Evolutionary conservation across 2,797 vertebrate species (phyloP).

Genomic region (Argentina silus): DNA sequence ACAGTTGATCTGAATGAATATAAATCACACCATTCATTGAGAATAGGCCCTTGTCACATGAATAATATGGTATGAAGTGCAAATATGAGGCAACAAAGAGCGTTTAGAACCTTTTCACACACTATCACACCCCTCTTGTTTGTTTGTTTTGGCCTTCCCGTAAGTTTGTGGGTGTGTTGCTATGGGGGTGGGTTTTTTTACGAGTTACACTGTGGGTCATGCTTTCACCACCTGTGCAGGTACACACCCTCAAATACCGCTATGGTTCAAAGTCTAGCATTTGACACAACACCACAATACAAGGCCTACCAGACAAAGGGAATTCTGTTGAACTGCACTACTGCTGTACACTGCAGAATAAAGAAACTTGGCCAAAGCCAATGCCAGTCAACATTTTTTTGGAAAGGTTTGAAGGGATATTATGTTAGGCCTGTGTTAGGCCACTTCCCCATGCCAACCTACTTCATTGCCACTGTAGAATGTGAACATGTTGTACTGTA

Average conservation of each 20-base stretch:
- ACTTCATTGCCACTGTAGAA: too few species aligned
- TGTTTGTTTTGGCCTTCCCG: not conserved
- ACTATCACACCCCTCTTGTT: not conserved
- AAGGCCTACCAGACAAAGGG: not conserved
- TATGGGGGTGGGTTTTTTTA: not conserved
- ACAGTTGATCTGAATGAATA: not conserved
- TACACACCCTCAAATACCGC: not conserved
- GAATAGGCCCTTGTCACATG: not conserved
- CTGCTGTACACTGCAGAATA: not conserved
- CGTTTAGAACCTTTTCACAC: not conserved
- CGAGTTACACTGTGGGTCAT: not conserved
- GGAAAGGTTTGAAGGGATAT: not conserved
- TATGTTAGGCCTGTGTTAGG: too few species aligned
- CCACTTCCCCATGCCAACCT: too few species aligned
- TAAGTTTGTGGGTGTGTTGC: not conserved
- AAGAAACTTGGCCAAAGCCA: not conserved
- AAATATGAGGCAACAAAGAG: not conserved
- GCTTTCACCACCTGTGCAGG: slow-evolving; percentile 4
- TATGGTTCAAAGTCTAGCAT: not conserved
- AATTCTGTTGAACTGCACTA: not conserved
- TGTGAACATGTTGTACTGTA: not conserved
- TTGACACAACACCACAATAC: not conserved
- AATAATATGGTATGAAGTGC: not conserved
- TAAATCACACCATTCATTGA: slow-evolving; percentile 1
- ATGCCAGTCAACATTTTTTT: not conserved